Evolutionary conservation across 2,797 vertebrate species (phyloP), one percentile per base, ranked within the genome.

Genomic region (Sebastes umbrosus): DNA sequence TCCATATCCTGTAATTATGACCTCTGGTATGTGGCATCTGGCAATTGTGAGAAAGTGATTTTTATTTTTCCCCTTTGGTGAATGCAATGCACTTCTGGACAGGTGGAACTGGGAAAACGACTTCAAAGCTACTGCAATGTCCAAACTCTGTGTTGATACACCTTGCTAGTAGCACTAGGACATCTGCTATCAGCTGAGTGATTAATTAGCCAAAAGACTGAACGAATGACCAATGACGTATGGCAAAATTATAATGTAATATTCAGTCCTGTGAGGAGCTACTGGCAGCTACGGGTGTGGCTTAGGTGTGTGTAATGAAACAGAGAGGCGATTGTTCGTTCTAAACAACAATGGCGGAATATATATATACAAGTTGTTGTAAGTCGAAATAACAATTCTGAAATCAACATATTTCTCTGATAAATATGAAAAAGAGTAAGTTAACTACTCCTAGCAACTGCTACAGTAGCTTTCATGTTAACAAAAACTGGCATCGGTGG

Each of bases 1-100:
- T 77, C 50, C 16, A 1, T 68, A 22, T 58, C 43, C 34, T 77
- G 18, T 78, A 73, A 86, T 78, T 80, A 60, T 27, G 39, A 73
- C 9, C 12, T 59, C 46, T 11, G 71, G 36, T 32, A 59, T 68
- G 39, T 52, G 54, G 14, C 29, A 64, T 75, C 11, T 50, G 5
- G 22, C 22, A 76, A 73, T 78, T 43, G 12, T 27, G 18, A 71
- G 13, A 66, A 32, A 52, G 12, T 2, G 2, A 8, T 60, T 1
- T 50, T 60, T 39, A 34, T 69, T 58, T 68, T 32, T 32, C 5
- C 4, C 8, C 18, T 43, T 50, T 50, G 46, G 46, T 57, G 8
- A 68, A 55, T 31, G 39, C 32, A 57, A 6, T 62, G 8, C 6
- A 29, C 24, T 24, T 25, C 24, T 69, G 24, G 6, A 5, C 8